phyloP scores from a whole-genome alignment of 2,888 invertebrate genomes.

The Esperia sulphurella region DNA sequence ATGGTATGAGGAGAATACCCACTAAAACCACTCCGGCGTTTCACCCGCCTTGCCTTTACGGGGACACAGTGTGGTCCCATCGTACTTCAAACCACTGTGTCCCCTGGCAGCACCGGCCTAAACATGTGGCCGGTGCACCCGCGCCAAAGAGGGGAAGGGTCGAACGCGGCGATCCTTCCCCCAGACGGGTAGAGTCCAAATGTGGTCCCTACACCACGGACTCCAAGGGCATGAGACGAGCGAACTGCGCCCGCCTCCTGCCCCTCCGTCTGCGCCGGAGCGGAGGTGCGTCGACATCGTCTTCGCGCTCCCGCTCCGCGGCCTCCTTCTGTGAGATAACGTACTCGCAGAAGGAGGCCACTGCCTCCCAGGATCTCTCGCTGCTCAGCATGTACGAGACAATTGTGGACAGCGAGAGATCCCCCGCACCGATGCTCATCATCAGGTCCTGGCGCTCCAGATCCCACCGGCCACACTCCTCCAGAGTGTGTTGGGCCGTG shows the following conservation, averaged over 20 bases:
- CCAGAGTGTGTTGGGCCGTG: slow-evolving; percentile 5
- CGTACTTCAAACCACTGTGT: no score
- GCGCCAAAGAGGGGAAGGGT: no score
- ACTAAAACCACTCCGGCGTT: no score
- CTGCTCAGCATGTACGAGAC: not conserved
- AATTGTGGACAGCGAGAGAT: not conserved
- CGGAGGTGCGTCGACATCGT: not conserved
- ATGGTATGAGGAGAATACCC: no score
- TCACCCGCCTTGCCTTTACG: no score
- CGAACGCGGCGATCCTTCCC: no score
- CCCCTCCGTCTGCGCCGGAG: not conserved
- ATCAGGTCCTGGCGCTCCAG: not conserved
- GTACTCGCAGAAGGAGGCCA: slow-evolving; percentile 10
- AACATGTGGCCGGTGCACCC: no score
- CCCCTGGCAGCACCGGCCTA: no score
- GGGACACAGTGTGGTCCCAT: no score
- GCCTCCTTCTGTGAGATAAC: slow-evolving; percentile 9
- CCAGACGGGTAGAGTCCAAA: no score
- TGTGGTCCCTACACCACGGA: not conserved
- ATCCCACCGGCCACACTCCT: not conserved
- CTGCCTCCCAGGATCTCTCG: not conserved
- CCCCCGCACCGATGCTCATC: not conserved
- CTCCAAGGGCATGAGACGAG: not conserved
- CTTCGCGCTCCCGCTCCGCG: slow-evolving; percentile 1
- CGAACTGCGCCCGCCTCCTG: not conserved